Evolutionary conservation across 1,140 invertebrate genomes (phyloP).

Genomic region (Aphelenchoides avenae): DNA sequence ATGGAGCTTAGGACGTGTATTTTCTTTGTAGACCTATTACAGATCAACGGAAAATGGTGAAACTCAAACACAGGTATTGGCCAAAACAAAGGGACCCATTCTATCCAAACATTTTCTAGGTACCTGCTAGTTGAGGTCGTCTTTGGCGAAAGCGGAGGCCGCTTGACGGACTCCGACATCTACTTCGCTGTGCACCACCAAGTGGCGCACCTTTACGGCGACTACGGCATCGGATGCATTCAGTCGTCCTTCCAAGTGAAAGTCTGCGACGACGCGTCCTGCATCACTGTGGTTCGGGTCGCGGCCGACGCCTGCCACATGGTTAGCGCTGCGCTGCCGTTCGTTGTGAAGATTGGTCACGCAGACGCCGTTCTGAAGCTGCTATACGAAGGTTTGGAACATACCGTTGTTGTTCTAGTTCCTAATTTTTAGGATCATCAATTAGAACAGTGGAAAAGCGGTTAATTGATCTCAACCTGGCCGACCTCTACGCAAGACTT

Average conservation of each 20-base stretch:
- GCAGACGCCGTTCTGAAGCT: slow-evolving; percentile 14
- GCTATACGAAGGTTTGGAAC: slow-evolving; percentile 9
- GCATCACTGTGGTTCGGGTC: slow-evolving; percentile 13
- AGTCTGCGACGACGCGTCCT: slow-evolving; percentile 15
- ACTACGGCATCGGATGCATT: slow-evolving; percentile 3
- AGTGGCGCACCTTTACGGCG: slow-evolving; percentile 14
- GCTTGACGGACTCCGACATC: slow-evolving; percentile 6
- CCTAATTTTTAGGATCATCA: slow-evolving; percentile 19
- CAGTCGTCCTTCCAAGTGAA: slow-evolving; percentile 20
- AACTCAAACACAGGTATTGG: slow-evolving; percentile 21
- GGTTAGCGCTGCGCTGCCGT: slow-evolving; percentile 15
- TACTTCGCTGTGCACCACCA: slow-evolving; percentile 9
- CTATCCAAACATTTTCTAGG: slow-evolving; percentile 5
- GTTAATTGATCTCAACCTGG: slow-evolving; percentile 15
- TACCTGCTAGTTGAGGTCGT: slow-evolving; percentile 21
- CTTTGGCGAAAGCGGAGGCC: slow-evolving; percentile 1
- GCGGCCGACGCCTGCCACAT: slow-evolving; percentile 2
- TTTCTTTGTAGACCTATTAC: too few relatives aligned
- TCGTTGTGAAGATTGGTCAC: slow-evolving; percentile 4
- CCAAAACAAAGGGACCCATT: slow-evolving; percentile 9
- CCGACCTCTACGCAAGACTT: slow-evolving; percentile 13
- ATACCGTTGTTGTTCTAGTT: background rate
- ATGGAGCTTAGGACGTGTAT: too few relatives aligned
- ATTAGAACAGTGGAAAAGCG: slow-evolving; percentile 18
- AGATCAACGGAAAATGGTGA: slow-evolving; percentile 17